Evolutionary conservation across 2,797 vertebrate genomes (phyloP).

Genomic region (Channa striata): DNA sequence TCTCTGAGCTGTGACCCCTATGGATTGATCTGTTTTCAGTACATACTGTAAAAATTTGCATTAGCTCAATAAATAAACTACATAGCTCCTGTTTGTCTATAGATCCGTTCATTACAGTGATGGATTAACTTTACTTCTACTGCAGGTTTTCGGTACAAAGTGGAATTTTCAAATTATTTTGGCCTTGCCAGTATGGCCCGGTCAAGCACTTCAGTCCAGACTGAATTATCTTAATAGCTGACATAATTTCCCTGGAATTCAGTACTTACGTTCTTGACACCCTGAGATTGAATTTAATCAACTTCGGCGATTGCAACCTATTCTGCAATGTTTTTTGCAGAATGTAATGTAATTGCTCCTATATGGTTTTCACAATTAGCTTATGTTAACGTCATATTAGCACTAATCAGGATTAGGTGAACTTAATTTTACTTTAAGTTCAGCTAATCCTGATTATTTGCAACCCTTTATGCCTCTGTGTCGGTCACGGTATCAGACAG

Average conservation of each 20-base stretch:
- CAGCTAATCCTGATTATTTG: not conserved
- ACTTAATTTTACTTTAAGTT: no score
- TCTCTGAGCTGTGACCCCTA: constrained; percentile 69
- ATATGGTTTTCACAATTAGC: not conserved
- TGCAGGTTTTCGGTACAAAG: not conserved
- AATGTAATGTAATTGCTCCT: no score
- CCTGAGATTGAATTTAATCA: not conserved
- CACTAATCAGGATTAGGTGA: no score
- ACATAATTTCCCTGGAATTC: not conserved
- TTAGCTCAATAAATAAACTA: constrained; percentile 70
- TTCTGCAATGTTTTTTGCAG: no score
- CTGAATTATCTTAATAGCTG: not conserved
- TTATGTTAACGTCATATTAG: no score
- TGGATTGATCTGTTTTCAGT: constrained; percentile 71
- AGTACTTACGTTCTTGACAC: not conserved
- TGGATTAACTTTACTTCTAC: not conserved
- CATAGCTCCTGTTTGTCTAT: constrained; percentile 5
- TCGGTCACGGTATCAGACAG: not conserved
- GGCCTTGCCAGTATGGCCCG: no score
- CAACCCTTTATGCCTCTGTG: not conserved
- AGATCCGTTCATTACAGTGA: not conserved
- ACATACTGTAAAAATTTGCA: constrained; percentile 64
- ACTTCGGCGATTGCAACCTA: not conserved
- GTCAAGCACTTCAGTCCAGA: no score
- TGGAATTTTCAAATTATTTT: not conserved